These are phyloP conservation scores for Brachyopa scutellaris DNA, from an alignment of 2,888 invertebrate genomes.

Conservation along the genomic window DNA sequence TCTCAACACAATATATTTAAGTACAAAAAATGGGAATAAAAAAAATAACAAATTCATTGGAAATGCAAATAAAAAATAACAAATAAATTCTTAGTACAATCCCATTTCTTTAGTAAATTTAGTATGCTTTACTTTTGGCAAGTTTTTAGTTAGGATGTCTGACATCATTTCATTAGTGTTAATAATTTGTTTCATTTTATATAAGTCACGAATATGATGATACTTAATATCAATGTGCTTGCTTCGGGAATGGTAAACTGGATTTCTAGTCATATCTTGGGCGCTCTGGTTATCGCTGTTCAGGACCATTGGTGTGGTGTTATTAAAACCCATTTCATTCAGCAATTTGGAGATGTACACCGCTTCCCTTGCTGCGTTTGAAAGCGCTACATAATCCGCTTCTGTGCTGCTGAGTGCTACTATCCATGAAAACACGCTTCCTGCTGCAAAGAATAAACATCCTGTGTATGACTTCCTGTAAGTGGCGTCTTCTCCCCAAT, in stretches of 20 bases:
- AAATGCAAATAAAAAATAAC: no score
- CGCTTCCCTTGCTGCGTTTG: slow-evolving; percentile 57
- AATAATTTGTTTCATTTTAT: slow-evolving; percentile 10
- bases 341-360: slow-evolving; percentile 4
- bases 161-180: slow-evolving; percentile 3
- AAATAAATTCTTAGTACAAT: neutral
- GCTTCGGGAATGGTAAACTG: slow-evolving; percentile 34
- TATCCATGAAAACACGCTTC: slow-evolving; percentile 39
- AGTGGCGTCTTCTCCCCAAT: slow-evolving; percentile 63
- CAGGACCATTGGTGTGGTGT: neutral
- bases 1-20: no score
- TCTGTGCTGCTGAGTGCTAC: slow-evolving; percentile 59
- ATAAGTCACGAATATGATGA: slow-evolving; percentile 31
- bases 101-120: neutral
- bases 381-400: slow-evolving; percentile 54
- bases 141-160: no score
- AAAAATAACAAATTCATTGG: no score
- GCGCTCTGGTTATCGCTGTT: slow-evolving; percentile 35
- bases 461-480: slow-evolving; percentile 70
- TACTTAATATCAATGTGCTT: slow-evolving; percentile 44
- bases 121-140: no score
- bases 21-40: no score
- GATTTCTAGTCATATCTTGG: slow-evolving; percentile 36
- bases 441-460: slow-evolving; percentile 33
- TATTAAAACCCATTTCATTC: neutral